Evolutionary conservation across 2,888 invertebrate genomes (phyloP).

Genomic region (Selenia dentaria): DNA sequence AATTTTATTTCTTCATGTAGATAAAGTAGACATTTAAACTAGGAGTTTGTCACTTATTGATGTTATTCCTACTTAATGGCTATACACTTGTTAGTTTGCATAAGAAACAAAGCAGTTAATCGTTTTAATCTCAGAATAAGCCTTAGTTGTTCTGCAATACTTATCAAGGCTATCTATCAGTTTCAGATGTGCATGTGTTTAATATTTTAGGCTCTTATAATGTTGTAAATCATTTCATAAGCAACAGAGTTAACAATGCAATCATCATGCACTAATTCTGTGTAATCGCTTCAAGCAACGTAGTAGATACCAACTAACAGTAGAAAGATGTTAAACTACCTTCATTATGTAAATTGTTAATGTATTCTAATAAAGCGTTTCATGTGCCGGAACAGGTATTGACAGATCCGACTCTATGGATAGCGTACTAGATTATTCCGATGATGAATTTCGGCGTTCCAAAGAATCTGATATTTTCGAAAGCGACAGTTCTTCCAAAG

Average conservation of each 20-base stretch:
- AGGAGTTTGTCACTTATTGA: too few species aligned
- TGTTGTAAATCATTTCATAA: slow-evolving; percentile 16
- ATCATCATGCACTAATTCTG: slow-evolving; percentile 71
- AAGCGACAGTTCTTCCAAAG: slow-evolving; percentile 64
- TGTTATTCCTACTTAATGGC: too few species aligned
- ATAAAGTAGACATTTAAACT: too few species aligned
- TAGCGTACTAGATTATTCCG: slow-evolving; percentile 59
- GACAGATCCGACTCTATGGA: slow-evolving; percentile 72
- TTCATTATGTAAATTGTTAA: slow-evolving; percentile 48
- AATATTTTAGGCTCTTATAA: neutral
- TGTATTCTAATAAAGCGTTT: slow-evolving; percentile 66
- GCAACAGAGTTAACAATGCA: slow-evolving; percentile 57
- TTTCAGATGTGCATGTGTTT: slow-evolving; percentile 7
- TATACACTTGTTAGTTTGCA: too few species aligned
- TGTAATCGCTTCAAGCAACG: slow-evolving; percentile 58
- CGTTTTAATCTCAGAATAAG: too few species aligned
- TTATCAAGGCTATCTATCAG: too few species aligned
- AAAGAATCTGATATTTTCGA: slow-evolving; percentile 58
- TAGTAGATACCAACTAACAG: slow-evolving; percentile 55
- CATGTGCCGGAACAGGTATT: slow-evolving; percentile 70
- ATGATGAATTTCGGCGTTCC: slow-evolving; percentile 51
- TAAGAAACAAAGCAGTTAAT: too few species aligned
- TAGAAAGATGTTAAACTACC: slow-evolving; percentile 21
- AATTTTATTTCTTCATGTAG: neutral
- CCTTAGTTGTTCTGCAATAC: too few species aligned